Percentiles rank a stretch among this genome's conserved stretches.
These are phyloP conservation scores for Torymus auratus DNA, from an alignment of 2,888 invertebrate genomes.

Conservation along the genomic window DNA sequence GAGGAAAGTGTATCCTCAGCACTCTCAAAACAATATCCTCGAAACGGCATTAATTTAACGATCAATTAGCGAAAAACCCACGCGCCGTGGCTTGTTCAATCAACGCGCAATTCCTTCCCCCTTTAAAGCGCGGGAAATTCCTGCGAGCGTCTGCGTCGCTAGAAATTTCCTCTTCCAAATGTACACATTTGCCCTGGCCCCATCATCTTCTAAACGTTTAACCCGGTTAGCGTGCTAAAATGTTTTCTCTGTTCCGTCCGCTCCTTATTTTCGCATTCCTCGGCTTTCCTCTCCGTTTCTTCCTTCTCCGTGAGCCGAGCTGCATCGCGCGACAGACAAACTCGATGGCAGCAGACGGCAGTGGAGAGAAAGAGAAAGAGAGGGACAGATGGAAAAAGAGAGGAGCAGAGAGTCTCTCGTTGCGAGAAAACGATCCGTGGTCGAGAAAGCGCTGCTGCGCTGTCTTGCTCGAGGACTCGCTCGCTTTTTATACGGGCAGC, in stretches of 20 bases:
- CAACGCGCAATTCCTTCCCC: neutral
- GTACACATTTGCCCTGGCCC: conserved; percentile 8
- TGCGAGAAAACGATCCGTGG: conserved; percentile 26
- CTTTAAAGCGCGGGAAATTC: neutral
- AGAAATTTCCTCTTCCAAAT: conserved; percentile 12
- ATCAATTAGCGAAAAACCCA: neutral
- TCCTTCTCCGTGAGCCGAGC: neutral
- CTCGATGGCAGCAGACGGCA: no score
- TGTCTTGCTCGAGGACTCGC: neutral
- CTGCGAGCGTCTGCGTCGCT: neutral
- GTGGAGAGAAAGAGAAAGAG: neutral
- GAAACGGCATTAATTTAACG: neutral
- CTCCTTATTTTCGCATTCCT: conserved; percentile 42
- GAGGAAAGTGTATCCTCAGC: no score
- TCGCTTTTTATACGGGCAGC: neutral
- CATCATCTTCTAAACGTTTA: conserved; percentile 43
- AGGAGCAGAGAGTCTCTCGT: neutral
- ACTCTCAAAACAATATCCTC: no score
- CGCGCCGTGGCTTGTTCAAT: neutral
- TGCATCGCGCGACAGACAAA: neutral
- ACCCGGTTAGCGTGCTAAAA: conserved; percentile 39
- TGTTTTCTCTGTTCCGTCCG: conserved; percentile 26
- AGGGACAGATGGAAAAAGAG: neutral
- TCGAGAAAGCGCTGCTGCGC: conserved; percentile 1
- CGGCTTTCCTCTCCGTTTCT: neutral